Evolutionary conservation across 2,113 vertebrate species (phyloP).

Genomic region (Pluvianellus socialis): DNA sequence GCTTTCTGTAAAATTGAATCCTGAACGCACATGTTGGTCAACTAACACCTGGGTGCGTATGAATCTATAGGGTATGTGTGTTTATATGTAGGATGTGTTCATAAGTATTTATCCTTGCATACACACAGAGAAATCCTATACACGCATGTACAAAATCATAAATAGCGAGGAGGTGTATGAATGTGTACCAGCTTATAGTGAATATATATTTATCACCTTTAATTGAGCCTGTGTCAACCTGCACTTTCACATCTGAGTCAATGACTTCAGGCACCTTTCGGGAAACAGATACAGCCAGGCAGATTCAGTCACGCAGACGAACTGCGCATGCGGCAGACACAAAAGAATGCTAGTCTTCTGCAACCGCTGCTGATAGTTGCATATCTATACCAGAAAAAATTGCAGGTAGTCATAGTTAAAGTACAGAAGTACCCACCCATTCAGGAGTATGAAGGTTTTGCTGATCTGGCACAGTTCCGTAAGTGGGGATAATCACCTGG

Average conservation of each 20-base stretch:
- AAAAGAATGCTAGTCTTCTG: background rate
- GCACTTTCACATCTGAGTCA: background rate
- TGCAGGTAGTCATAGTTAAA: background rate
- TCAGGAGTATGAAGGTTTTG: constrained; percentile 65
- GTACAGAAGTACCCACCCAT: constrained; percentile 69
- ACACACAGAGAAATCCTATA: background rate
- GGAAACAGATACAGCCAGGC: background rate
- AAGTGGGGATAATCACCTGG: constrained; percentile 54
- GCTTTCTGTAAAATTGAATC: background rate
- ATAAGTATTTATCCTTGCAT: background rate
- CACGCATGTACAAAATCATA: background rate
- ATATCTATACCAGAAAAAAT: background rate
- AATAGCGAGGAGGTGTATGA: background rate
- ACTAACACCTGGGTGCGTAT: background rate
- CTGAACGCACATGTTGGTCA: background rate
- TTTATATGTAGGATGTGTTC: background rate
- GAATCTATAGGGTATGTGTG: background rate
- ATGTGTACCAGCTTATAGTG: background rate
- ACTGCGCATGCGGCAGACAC: background rate
- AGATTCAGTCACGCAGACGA: background rate
- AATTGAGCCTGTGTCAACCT: background rate
- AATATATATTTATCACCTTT: background rate
- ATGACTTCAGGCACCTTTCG: background rate
- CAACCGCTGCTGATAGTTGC: background rate
- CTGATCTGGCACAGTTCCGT: constrained; percentile 53